A percentile compares a stretch with the other conserved stretches of the same genome.
phyloP scores from a whole-genome alignment of 2,888 invertebrate species.

The Hirtodrosophila cameraria region DNA sequence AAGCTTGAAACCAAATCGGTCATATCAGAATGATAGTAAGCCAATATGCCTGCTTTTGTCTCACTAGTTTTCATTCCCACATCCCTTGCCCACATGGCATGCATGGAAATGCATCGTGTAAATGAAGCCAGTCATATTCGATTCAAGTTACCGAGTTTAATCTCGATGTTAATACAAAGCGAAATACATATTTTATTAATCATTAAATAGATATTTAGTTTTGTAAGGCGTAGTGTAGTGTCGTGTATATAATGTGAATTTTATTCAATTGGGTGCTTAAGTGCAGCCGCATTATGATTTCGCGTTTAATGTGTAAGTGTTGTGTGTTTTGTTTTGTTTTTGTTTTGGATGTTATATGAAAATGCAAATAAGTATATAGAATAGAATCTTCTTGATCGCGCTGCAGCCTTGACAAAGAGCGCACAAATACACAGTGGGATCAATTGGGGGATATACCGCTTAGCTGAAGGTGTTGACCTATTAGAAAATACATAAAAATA shows the following conservation, averaged over 20 bases:
- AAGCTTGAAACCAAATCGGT: no score
- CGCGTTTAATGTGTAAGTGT: constrained; percentile 35
- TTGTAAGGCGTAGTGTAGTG: constrained; percentile 52
- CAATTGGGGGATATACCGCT: constrained; percentile 21
- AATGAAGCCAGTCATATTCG: no score
- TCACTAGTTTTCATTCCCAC: no score
- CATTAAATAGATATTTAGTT: constrained; percentile 60
- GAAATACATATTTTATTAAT: constrained; percentile 52
- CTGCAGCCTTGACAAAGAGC: constrained; percentile 21
- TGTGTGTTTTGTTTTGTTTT: constrained; percentile 20
- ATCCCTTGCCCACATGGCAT: no score
- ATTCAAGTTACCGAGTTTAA: no score
- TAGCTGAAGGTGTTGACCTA: constrained; percentile 81
- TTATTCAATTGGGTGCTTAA: constrained; percentile 56
- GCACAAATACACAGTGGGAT: constrained; percentile 32
- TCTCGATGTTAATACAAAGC: constrained; percentile 54
- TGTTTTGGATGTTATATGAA: constrained; percentile 48
- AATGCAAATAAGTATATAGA: constrained; percentile 42
- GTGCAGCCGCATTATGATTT: constrained; percentile 43
- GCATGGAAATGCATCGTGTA: no score
- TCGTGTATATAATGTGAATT: constrained; percentile 65
- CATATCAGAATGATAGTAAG: no score
- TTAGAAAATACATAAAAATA: not conserved
- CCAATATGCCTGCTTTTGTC: no score
- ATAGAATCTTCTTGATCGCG: constrained; percentile 35